These are phyloP conservation scores for Callinectes sapidus DNA, from an alignment of 2,888 invertebrate species.

Conservation along the genomic window DNA sequence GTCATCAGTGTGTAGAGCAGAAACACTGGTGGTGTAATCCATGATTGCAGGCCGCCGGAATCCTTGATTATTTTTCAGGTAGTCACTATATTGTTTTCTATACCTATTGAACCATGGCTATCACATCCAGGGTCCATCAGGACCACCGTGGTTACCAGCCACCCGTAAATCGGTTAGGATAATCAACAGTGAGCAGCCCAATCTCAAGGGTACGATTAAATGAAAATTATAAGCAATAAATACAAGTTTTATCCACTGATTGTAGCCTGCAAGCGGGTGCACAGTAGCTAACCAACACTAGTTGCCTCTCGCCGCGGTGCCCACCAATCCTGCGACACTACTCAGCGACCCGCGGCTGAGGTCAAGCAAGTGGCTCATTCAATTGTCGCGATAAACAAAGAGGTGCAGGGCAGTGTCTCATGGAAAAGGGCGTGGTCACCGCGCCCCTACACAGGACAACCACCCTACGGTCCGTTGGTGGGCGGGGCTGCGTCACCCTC, in stretches of 20 bases:
- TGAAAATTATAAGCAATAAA: not conserved
- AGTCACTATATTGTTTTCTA: not conserved
- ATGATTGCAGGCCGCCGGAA: conserved; percentile 31
- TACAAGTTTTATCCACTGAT: conserved; percentile 4
- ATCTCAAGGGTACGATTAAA: not conserved
- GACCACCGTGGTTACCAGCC: conserved; percentile 16
- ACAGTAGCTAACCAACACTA: conserved; percentile 28
- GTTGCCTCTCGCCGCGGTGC: not conserved
- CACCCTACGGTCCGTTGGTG: conserved; percentile 19
- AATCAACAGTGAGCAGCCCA: not conserved
- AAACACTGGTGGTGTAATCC: conserved; percentile 52
- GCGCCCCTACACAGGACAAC: not conserved
- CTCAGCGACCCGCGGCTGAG: not conserved
- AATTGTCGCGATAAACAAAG: not conserved
- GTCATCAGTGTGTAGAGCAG: conserved; percentile 52
- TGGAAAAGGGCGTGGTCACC: not conserved
- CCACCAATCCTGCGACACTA: not conserved
- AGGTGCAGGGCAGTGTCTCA: not conserved
- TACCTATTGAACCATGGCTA: not conserved
- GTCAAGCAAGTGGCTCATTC: not conserved
- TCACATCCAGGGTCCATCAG: conserved; percentile 22
- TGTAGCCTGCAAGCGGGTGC: conserved; percentile 1
- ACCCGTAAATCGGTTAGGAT: not conserved
- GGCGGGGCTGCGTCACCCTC: conserved; percentile 45
- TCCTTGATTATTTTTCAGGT: not conserved